Evolutionary conservation across 1,140 invertebrate genomes (phyloP), one percentile per base, ranked within the genome.

Genomic region (Aphaenogaster ashmeadi): DNA sequence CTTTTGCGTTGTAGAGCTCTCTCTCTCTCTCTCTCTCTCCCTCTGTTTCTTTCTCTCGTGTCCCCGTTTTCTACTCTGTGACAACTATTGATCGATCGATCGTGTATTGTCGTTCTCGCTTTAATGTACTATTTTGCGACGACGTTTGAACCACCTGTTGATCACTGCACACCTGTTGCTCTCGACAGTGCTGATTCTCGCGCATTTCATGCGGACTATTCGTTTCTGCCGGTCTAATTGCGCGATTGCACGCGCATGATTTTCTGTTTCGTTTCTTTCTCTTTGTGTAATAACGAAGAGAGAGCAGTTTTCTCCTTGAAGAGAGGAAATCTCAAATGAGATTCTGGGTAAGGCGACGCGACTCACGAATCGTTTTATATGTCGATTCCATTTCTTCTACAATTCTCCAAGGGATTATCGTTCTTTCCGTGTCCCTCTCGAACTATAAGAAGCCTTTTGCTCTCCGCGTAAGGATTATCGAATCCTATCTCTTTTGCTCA

Each of bases 101-200:
- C 50, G 21, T n/a, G 9, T 71, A 71, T 41, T 21, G 15, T 81
- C 67, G 66, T 71, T 54, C 15, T 56, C 66, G 38, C 64, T 33
- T 71, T 38, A 71, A 81, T 54, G 18, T 21, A 69, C 18, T 67
- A 69, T 21, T 81, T 38, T 15, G 1, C 13, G 41, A 69, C 6
- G 66, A 64, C 11, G 41, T 54, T 62, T 54, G 41, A 80, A 81
- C 50, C 75, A 86, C 84, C 62, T 86, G 84, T 86, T 86, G 84
- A 44, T 80, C 62, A 44, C 38, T 11, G 41, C 44, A 74, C 87
- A 88, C 88, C 85, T 83, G 75, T 87, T 89, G 87, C 90, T 85
- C 36, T 87, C 27, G 41, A 66, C 41, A 15, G 3, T n/a, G 15
- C 21, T 38, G 50, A 58, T 50, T 86, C 41, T 18, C 36, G 33